These are phyloP conservation scores for Coturnix japonica DNA, from an alignment of 2,113 vertebrate genomes.

Conservation along the genomic window DNA sequence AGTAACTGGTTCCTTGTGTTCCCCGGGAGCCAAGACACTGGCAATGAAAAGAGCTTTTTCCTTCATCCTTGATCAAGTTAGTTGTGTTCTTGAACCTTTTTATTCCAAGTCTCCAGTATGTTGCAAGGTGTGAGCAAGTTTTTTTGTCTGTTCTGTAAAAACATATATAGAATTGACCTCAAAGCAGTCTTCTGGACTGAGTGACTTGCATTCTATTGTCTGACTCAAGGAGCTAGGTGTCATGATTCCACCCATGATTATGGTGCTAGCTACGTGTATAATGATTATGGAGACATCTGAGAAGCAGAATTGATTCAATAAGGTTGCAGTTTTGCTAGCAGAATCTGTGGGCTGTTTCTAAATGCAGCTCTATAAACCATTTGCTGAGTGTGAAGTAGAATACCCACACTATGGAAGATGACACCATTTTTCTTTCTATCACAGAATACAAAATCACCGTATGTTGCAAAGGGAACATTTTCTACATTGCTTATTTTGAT, in stretches of 20 bases:
- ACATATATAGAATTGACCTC: neutral
- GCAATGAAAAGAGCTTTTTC: neutral
- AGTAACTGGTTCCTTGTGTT: neutral
- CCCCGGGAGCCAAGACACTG: accelerated
- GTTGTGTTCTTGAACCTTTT: neutral
- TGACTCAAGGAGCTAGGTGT: neutral
- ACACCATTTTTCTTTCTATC: neutral
- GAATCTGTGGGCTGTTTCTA: neutral
- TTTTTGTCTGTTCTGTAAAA: neutral
- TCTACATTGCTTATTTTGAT: neutral
- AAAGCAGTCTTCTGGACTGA: neutral
- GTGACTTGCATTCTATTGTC: neutral
- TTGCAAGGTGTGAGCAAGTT: neutral
- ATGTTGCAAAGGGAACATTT: neutral
- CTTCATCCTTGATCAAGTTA: neutral
- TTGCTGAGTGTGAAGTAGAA: neutral
- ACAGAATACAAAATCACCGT: neutral
- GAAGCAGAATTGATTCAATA: neutral
- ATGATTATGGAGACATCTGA: neutral
- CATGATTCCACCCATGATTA: neutral
- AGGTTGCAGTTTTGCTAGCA: neutral
- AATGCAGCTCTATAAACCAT: neutral
- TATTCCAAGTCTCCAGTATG: accelerated
- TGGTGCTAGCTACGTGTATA: neutral
- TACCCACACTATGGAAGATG: neutral